A percentile compares a stretch with the other conserved stretches of the same genome.
Conservation (phyloP, 1,140 invertebrate species). For the Zeugodacus cucurbitae region DNA sequence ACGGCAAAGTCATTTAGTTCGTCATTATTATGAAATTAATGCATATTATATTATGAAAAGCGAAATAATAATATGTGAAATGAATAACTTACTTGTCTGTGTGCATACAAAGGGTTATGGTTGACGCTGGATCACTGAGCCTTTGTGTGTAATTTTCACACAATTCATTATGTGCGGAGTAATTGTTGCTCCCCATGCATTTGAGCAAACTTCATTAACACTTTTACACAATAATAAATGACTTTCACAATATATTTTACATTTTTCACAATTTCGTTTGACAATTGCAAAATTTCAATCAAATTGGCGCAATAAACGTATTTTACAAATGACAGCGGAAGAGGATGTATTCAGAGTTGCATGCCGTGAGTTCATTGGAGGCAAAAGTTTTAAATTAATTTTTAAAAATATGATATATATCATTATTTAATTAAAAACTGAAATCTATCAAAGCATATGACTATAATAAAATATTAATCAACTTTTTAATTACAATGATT, state of each 20-base stretch:
- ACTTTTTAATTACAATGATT: no score
- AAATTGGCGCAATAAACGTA: neutral
- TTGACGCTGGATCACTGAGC: neutral
- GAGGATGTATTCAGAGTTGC: neutral
- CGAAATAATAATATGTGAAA: neutral
- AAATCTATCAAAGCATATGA: no score
- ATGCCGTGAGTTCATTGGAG: neutral
- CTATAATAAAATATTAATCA: no score
- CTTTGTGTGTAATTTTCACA: neutral
- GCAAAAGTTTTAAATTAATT: neutral
- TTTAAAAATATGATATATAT: no score
- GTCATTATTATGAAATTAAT: constrained; percentile 13
- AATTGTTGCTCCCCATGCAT: neutral
- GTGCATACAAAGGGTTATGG: neutral
- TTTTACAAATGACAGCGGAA: neutral
- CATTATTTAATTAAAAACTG: no score
- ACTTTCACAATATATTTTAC: neutral
- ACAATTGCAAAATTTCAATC: neutral
- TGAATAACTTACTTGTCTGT: neutral
- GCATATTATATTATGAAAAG: neutral
- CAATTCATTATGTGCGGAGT: neutral
- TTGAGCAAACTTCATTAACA: neutral
- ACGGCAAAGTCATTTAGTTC: constrained; percentile 25
- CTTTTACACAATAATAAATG: neutral
- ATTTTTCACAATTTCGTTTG: neutral